A percentile compares a stretch with the other conserved stretches of the same genome.
These are phyloP conservation scores for Dermatemys mawii DNA, from an alignment of 2,113 vertebrate species.

Conservation along the genomic window DNA sequence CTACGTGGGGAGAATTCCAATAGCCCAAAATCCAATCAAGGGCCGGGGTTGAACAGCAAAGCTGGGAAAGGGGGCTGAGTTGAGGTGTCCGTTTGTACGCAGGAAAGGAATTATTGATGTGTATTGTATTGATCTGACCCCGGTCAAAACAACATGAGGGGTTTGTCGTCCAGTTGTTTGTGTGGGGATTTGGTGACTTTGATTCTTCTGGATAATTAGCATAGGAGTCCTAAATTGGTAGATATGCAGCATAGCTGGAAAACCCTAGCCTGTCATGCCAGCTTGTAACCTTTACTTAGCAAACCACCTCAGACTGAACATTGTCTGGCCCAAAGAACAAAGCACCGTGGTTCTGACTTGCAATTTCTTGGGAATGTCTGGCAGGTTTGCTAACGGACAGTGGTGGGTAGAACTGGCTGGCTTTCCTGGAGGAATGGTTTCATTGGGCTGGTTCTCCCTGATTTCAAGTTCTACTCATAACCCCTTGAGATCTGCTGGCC, in stretches of 20 bases:
- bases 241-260: neutral
- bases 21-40: neutral
- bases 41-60: neutral
- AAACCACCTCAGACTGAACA: neutral
- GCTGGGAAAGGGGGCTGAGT: neutral
- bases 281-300: neutral
- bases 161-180: neutral
- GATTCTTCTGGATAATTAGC: neutral
- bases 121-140: neutral
- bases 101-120: neutral
- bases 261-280: neutral
- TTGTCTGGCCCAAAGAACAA: neutral
- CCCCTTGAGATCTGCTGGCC: neutral
- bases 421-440: neutral
- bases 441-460: neutral
- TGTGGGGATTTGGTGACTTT: neutral
- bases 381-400: neutral
- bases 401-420: neutral
- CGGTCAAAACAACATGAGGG: neutral
- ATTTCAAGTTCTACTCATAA: neutral
- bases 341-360: neutral
- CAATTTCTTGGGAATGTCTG: neutral
- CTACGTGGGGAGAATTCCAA: neutral
- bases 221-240: neutral
- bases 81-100: neutral